These are phyloP conservation scores for Brachionus paranguensis DNA, from an alignment of 1,140 invertebrate genomes.

Conservation along the genomic window DNA sequence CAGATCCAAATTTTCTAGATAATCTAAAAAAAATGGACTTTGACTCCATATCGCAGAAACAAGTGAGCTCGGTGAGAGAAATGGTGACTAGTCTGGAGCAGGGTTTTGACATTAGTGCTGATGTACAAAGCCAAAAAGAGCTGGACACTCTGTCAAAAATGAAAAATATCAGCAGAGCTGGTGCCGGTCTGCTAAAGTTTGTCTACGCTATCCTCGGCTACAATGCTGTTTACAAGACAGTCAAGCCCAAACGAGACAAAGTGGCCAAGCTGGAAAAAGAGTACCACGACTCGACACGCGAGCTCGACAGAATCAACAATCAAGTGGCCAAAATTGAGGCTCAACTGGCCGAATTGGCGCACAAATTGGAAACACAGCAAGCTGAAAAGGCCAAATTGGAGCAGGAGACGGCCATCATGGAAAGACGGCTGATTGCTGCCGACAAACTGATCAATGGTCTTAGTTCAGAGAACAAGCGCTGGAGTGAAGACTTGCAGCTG, in stretches of 20 bases:
- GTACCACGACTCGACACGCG: slow-evolving; percentile 59
- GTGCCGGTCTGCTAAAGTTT: slow-evolving; percentile 74
- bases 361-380: slow-evolving; percentile 70
- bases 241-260: slow-evolving; percentile 78
- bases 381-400: slow-evolving; percentile 67
- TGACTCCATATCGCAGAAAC: slow-evolving; percentile 63
- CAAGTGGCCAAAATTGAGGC: slow-evolving; percentile 69
- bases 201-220: slow-evolving; percentile 76
- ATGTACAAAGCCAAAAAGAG: neutral
- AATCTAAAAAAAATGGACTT: slow-evolving; percentile 76
- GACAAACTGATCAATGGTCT: slow-evolving; percentile 76
- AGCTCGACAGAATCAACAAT: slow-evolving; percentile 68
- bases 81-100: neutral
- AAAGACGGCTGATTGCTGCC: slow-evolving; percentile 70
- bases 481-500: slow-evolving; percentile 67
- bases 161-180: slow-evolving; percentile 63
- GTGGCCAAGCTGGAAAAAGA: slow-evolving; percentile 65
- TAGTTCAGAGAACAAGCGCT: slow-evolving; percentile 71
- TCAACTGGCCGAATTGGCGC: slow-evolving; percentile 64
- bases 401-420: slow-evolving; percentile 75
- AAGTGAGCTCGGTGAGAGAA: neutral
- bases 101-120: neutral
- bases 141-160: slow-evolving; percentile 48
- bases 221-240: slow-evolving; percentile 74
- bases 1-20: slow-evolving; percentile 73